Conservation (phyloP, 2,888 invertebrate species). For the Scaptomyza tumidula region DNA sequence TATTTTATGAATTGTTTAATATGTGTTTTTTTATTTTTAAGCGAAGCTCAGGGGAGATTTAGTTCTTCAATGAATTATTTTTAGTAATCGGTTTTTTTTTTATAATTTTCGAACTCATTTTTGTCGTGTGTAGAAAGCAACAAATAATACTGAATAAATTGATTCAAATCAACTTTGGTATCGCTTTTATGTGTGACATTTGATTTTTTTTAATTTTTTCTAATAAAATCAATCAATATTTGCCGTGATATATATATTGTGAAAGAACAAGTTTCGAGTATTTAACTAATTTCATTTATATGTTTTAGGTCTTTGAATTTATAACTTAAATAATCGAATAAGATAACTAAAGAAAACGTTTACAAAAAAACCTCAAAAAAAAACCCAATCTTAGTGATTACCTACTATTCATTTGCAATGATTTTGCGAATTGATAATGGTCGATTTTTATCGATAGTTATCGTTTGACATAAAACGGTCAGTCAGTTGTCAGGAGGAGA, state of each 20-base stretch:
- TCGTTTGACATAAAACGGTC: neutral
- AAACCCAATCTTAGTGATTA: neutral
- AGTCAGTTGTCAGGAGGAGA: neutral
- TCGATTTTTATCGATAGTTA: neutral
- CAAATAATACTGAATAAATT: conserved; percentile 75
- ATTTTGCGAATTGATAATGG: too few species aligned
- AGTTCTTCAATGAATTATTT: conserved; percentile 21
- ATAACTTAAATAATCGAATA: neutral
- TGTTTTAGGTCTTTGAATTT: neutral
- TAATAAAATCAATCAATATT: neutral
- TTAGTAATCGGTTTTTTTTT: conserved; percentile 4
- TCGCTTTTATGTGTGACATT: conserved; percentile 13
- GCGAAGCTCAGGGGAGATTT: conserved; percentile 22
- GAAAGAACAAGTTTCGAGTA: conserved; percentile 1
- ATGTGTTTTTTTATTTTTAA: conserved; percentile 12
- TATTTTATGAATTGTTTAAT: conserved; percentile 8
- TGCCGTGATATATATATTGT: neutral
- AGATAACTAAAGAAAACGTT: neutral
- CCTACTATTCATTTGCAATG: neutral
- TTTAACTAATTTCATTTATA: neutral
- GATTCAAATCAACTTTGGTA: conserved; percentile 69
- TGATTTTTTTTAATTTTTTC: neutral
- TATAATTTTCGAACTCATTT: conserved; percentile 13
- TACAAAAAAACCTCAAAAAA: neutral
- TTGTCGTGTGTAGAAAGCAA: conserved; percentile 65